Conservation (phyloP, 2,797 vertebrate genomes). For the Scleropages formosus region DNA sequence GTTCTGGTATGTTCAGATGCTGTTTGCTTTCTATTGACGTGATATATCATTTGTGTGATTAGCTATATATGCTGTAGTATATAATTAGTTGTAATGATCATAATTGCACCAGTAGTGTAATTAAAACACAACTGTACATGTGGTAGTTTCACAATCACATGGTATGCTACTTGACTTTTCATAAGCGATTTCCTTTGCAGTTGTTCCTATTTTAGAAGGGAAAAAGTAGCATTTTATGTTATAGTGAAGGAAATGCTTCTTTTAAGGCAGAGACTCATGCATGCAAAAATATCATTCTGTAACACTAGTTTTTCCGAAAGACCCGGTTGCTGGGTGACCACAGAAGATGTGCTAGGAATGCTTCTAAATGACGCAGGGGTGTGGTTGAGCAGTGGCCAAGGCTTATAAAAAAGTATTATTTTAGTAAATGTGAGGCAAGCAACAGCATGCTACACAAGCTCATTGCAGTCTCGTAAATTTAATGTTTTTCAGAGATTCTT, state of each 20-base stretch:
- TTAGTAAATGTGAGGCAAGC: background rate
- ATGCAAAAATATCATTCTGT: background rate
- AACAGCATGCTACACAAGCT: too few species aligned
- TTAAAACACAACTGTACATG: too few species aligned
- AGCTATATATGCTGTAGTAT: too few species aligned
- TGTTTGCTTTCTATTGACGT: too few species aligned
- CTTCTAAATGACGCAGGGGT: slow-evolving; percentile 11
- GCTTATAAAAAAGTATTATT: background rate
- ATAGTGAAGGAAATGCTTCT: too few species aligned
- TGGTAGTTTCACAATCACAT: background rate
- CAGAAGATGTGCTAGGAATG: background rate
- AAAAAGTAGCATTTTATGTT: background rate
- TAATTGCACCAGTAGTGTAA: too few species aligned
- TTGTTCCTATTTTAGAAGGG: background rate
- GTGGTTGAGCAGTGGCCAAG: background rate
- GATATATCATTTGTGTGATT: too few species aligned
- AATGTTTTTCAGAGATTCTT: background rate
- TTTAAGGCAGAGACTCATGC: background rate
- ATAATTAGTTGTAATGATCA: too few species aligned
- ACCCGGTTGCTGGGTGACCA: background rate
- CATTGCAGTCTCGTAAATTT: background rate
- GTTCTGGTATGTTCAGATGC: too few species aligned
- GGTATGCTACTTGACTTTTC: background rate
- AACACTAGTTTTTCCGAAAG: background rate
- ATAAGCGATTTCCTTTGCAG: background rate